These are phyloP conservation scores for Anoplolepis gracilipes DNA, from an alignment of 1,140 invertebrate genomes.

Conservation along the genomic window DNA sequence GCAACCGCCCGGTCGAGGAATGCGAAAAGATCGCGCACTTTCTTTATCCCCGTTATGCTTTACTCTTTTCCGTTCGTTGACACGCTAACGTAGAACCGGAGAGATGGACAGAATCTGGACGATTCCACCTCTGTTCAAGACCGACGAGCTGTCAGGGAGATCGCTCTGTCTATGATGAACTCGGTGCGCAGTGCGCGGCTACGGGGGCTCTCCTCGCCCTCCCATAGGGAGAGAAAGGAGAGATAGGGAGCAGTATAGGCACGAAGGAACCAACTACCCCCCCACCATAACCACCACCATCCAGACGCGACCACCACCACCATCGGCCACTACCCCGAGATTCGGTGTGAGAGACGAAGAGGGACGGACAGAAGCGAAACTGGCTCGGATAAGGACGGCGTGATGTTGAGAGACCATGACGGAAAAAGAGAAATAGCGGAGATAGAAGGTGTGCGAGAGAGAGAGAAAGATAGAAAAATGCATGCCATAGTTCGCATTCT, in stretches of 20 bases:
- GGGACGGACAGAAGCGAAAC: constrained; percentile 47
- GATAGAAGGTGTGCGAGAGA: constrained; percentile 19
- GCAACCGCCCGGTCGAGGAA: background rate
- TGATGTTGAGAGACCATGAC: constrained; percentile 38
- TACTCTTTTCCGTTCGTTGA: constrained; percentile 37
- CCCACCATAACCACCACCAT: constrained; percentile 76
- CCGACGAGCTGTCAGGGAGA: constrained; percentile 81
- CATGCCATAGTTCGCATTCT: constrained; percentile 21
- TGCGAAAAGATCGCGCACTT: constrained; percentile 62
- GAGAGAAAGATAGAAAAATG: constrained; percentile 31
- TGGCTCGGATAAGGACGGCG: constrained; percentile 24
- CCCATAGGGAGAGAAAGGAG: constrained; percentile 81
- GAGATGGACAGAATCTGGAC: constrained; percentile 77
- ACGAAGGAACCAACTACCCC: constrained; percentile 81
- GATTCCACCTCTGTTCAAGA: constrained; percentile 75
- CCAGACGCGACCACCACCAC: constrained; percentile 71
- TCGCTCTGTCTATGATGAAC: constrained; percentile 82
- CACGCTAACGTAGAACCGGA: constrained; percentile 69
- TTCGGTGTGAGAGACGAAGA: constrained; percentile 63
- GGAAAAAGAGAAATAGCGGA: constrained; percentile 47
- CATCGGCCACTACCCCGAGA: constrained; percentile 70
- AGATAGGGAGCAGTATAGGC: constrained; percentile 77
- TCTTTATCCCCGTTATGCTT: constrained; percentile 55
- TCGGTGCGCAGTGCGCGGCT: constrained; percentile 81
- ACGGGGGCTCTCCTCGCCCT: constrained; percentile 77